These are phyloP conservation scores for Euborellia annulipes DNA, from an alignment of 1,140 invertebrate species.

Conservation along the genomic window DNA sequence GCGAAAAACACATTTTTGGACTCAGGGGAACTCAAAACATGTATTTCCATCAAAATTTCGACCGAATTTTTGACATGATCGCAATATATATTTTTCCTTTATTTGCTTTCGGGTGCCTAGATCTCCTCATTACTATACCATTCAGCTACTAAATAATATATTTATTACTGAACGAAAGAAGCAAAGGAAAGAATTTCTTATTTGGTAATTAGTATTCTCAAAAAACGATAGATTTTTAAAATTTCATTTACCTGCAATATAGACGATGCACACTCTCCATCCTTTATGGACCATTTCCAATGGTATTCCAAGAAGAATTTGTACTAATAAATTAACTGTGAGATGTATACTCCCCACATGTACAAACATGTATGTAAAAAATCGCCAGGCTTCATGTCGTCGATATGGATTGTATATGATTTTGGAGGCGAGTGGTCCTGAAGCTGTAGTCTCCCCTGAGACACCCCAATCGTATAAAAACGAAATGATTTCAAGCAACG, in stretches of 20 bases:
- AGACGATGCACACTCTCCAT: constrained; percentile 73
- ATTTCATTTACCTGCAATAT: constrained; percentile 42
- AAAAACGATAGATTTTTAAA: too few species aligned
- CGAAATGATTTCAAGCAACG: constrained; percentile 18
- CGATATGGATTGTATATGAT: constrained; percentile 85
- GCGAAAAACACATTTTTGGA: too few species aligned
- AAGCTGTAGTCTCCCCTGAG: constrained; percentile 26
- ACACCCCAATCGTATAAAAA: constrained; percentile 25
- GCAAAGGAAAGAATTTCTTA: too few species aligned
- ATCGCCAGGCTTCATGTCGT: constrained; percentile 82
- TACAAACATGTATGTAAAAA: constrained; percentile 90
- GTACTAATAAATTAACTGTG: constrained; percentile 81
- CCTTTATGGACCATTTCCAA: constrained; percentile 91
- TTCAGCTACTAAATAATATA: too few species aligned
- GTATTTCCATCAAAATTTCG: too few species aligned
- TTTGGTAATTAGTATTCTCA: too few species aligned
- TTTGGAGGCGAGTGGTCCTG: constrained; percentile 52
- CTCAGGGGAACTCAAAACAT: too few species aligned
- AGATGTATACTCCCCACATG: constrained; percentile 86
- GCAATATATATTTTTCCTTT: too few species aligned
- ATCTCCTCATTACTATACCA: too few species aligned
- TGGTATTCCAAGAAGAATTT: constrained; percentile 80
- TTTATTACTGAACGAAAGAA: too few species aligned
- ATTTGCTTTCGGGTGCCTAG: too few species aligned
- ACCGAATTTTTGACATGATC: too few species aligned